Base-by-base conservation (phyloP, 2,797 vertebrate genomes). In the Gymnocypris eckloni region DNA sequence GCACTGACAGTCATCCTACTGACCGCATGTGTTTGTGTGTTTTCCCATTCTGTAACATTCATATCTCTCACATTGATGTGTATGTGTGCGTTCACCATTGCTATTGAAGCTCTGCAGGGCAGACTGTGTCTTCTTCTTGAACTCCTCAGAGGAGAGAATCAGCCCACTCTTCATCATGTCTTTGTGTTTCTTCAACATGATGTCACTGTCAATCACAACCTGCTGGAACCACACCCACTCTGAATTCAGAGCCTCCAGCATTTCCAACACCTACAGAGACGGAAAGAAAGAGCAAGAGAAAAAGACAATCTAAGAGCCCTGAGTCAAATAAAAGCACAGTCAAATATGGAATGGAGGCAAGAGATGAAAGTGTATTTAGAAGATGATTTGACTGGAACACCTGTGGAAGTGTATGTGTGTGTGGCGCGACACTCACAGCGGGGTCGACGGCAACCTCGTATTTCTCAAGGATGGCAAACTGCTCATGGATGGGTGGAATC, bases 151-250 rank as follows among this genome's bases (percentile, higher is more conserved):
- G 0, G 95, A 95, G 80, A 92, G 86, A 45, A 96, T 87, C 2
- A 97, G 93, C 79, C 91, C 81, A 0, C 91, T 95, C 92, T 95
- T 96, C 91, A 98, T 97, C 77, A 93, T 96, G 48, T 97, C 96
- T 87, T 96, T 97, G 88, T 95, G 88, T 28, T 93, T 95, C 87
- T 95, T 95, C 80, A 97, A 93, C 93, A 93, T 94, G 52, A 88
- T 73, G 6, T 96, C 93, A 20, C 96, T 95, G 89, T 97, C 96
- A 66, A 95, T 88, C 85, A 98, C 71, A 37, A 94, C 93, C 90
- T 96, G 95, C 88, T 97, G 96, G 91, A 97, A 97, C 90, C 91
- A 81, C 56, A 95, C 73, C 97, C 97, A 97, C 50, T 96, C 92
- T 0, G 92, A 94, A 73, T 94, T 92, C 87, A 98, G 90, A 11